phyloP scores from a whole-genome alignment of 2,113 vertebrate species.

The Salminus brasiliensis region DNA sequence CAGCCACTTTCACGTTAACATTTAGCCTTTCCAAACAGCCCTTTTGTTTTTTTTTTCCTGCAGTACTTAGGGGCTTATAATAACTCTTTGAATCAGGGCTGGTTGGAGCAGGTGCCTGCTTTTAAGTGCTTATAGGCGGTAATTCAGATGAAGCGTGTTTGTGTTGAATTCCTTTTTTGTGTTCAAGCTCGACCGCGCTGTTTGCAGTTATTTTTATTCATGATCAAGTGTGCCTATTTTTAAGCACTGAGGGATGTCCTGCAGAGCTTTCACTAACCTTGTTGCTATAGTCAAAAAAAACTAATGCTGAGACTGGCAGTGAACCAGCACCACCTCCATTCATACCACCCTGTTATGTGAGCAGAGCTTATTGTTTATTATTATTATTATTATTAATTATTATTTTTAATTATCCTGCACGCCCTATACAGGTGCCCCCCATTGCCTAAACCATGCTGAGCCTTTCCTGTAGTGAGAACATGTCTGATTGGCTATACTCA shows the following conservation, averaged over 20 bases:
- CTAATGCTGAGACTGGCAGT: too few relatives aligned
- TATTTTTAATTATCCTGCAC: too few relatives aligned
- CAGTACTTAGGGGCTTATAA: conserved; percentile 12
- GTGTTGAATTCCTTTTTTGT: background rate
- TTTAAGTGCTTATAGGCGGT: background rate
- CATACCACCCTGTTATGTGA: background rate
- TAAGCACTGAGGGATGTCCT: background rate
- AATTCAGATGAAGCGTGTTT: background rate
- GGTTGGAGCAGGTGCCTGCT: background rate
- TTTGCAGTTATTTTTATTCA: background rate
- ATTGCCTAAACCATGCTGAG: too few relatives aligned
- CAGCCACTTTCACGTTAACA: conserved; percentile 13
- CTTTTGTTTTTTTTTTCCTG: conserved; percentile 10
- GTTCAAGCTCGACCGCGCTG: background rate
- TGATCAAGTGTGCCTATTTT: background rate
- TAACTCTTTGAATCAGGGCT: conserved; percentile 14
- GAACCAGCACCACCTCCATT: too few relatives aligned
- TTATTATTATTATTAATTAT: too few relatives aligned
- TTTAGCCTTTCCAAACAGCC: conserved; percentile 8
- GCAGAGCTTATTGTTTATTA: background rate
- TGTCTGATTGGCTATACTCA: too few relatives aligned
- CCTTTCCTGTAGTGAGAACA: too few relatives aligned
- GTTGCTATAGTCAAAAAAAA: background rate
- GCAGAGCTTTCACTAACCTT: background rate
- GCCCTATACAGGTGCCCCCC: too few relatives aligned